A percentile compares a stretch with the other conserved stretches of the same genome.
phyloP scores from a whole-genome alignment of 2,113 vertebrate species.

The Pedionomus torquatus region DNA sequence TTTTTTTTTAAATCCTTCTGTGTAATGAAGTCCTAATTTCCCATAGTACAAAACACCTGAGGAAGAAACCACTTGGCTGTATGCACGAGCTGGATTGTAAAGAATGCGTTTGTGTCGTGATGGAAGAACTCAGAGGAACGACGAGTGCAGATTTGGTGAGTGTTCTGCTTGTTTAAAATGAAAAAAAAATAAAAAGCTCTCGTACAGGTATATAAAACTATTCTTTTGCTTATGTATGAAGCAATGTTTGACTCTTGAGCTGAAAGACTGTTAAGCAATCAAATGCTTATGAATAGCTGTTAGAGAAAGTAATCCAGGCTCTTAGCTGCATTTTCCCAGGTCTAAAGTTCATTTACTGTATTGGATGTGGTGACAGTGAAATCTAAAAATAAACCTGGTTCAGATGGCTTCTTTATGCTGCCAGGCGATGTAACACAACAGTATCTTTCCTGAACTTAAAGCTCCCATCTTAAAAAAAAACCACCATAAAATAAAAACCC shows the following conservation, averaged over 20 bases:
- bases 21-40: not conserved
- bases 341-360: constrained; percentile 4
- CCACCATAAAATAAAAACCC: not conserved
- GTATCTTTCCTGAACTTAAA: not conserved
- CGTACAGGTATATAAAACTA: not conserved
- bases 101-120: not conserved
- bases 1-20: not conserved
- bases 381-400: constrained; percentile 17
- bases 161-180: not conserved
- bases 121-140: not conserved
- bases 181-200: not conserved
- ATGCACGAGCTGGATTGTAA: not conserved
- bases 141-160: not conserved
- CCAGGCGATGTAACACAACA: not conserved
- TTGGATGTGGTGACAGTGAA: not conserved
- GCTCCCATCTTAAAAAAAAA: not conserved
- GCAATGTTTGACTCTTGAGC: constrained; percentile 33
- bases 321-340: not conserved
- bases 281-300: not conserved
- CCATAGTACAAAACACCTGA: not conserved
- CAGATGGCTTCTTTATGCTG: not conserved
- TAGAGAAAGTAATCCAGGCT: not conserved
- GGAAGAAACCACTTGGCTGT: not conserved
- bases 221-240: not conserved
- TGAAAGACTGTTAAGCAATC: constrained; percentile 26